Base-by-base conservation (phyloP, 1,140 invertebrate genomes). In the Bombus vancouverensis region DNA sequence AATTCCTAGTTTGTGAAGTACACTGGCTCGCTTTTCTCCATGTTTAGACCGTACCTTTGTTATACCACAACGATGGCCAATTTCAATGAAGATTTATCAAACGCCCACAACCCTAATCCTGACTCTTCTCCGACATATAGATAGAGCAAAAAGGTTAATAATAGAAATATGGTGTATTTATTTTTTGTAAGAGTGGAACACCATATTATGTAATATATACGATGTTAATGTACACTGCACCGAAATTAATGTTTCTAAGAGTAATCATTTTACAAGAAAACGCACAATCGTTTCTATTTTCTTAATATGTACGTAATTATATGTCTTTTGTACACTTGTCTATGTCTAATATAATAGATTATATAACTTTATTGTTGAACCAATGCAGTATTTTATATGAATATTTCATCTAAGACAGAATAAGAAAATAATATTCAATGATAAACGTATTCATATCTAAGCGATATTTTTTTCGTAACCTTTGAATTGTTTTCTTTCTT, bases 271-370 rank as follows among this genome's bases (percentile, higher is more conserved):
- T 72, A 53, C 13, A 34, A 81, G 34, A 47, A 37, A 47, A 74
- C 32, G 59, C 78, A 85, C 76, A 72, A 80, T 72, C 22, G 15
- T 80, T 70, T 66, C 42, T 66, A 59, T 83, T 83, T 42, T 72
- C 44, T 39, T 62, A 47, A 18, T 37, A 34, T 25, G 9, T 57
- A 75, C n/a, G 32, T 66, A 77, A 83, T 39, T 59, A 15, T 73
- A 32, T 79, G 15, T 59, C 28, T 71, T 79, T 79, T 84, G 25
- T 84, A 79, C 34, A 76, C 15, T 8, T 32, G 32, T 32, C 25
- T 66, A 28, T 3, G 32, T 66, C 28, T 37, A 76, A 22, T 44
- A 71, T 10, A 44, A 76, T 57, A 57, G 47, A 57, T 37, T n/a
- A 22, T 42, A 70, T 13, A 42, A 37, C n/a, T 47, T 39, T 3